These are phyloP conservation scores for Acipenser ruthenus DNA, from an alignment of 2,797 vertebrate genomes.

Conservation along the genomic window DNA sequence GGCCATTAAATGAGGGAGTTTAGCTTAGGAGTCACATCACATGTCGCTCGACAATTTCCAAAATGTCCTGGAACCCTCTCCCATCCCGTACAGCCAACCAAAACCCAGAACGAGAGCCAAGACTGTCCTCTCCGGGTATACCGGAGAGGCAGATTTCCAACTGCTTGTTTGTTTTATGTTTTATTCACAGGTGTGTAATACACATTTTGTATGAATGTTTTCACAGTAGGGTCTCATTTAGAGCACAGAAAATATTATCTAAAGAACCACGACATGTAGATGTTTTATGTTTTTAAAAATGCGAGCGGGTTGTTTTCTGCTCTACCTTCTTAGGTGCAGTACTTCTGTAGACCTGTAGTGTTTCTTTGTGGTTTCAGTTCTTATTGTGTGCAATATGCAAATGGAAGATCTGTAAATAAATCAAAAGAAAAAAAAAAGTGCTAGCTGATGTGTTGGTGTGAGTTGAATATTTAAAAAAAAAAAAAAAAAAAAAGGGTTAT, in stretches of 20 bases:
- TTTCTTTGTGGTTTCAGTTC: conserved; percentile 47
- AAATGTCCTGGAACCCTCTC: background rate
- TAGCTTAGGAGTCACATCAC: too few species aligned
- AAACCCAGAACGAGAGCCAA: conserved; percentile 3
- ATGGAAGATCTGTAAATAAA: conserved; percentile 61
- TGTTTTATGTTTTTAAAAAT: conserved; percentile 30
- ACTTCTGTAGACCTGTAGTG: conserved; percentile 48
- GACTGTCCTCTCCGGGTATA: conserved; percentile 1
- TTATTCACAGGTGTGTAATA: conserved; percentile 58
- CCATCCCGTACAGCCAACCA: background rate
- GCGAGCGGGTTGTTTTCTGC: conserved; percentile 19
- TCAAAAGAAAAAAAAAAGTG: conserved; percentile 55
- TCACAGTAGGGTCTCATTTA: conserved; percentile 29
- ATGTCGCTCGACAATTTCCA: too few species aligned
- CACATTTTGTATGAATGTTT: conserved; percentile 73
- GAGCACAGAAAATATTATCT: conserved; percentile 30
- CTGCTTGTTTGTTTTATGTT: conserved; percentile 24
- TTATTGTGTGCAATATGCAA: conserved; percentile 49
- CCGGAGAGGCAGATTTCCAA: conserved; percentile 13
- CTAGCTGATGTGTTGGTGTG: conserved; percentile 80
- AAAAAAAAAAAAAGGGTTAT: conserved; percentile 44
- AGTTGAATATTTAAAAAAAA: conserved; percentile 71
- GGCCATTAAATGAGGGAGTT: too few species aligned
- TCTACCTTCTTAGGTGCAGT: conserved; percentile 41
- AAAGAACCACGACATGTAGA: conserved; percentile 27